A percentile compares a stretch with the other conserved stretches of the same genome.
Conservation (phyloP, 2,888 invertebrate species). For the Stegophylla sp. region DNA sequence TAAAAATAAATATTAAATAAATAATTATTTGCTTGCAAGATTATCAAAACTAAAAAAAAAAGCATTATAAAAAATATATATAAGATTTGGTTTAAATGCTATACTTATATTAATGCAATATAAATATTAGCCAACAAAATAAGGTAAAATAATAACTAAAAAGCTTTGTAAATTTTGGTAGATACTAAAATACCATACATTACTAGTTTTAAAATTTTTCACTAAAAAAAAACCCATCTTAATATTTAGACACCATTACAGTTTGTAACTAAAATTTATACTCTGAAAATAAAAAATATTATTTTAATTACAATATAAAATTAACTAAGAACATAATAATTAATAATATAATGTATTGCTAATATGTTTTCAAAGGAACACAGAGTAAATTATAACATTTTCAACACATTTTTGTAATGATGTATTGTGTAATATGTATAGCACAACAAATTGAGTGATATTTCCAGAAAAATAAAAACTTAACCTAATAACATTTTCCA, state of each 20-base stretch:
- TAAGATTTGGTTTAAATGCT: conserved; percentile 31
- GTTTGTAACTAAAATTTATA: conserved; percentile 23
- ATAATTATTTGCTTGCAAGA: conserved; percentile 12
- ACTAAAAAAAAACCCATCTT: conserved; percentile 14
- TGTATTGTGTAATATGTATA: conserved; percentile 15
- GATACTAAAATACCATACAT: not conserved
- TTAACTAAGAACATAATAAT: conserved; percentile 48
- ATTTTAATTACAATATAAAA: conserved; percentile 26
- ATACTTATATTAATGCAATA: conserved; percentile 18
- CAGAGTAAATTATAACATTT: conserved; percentile 26
- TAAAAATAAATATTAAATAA: conserved; percentile 46
- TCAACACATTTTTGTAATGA: conserved; percentile 50
- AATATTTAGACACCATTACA: conserved; percentile 17
- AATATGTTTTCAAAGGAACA: conserved; percentile 50
- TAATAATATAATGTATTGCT: conserved; percentile 47
- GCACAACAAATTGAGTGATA: conserved; percentile 48
- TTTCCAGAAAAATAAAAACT: not conserved
- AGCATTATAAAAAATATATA: conserved; percentile 24
- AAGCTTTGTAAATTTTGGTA: not conserved
- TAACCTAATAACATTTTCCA: not conserved
- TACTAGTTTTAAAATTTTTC: conserved; percentile 4
- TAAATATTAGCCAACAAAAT: conserved; percentile 40
- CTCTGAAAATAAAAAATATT: conserved; percentile 49
- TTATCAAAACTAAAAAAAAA: conserved; percentile 28
- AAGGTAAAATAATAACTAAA: conserved; percentile 24